Base-by-base conservation (phyloP, 2,797 vertebrate species). In the Gallirallus australis region DNA sequence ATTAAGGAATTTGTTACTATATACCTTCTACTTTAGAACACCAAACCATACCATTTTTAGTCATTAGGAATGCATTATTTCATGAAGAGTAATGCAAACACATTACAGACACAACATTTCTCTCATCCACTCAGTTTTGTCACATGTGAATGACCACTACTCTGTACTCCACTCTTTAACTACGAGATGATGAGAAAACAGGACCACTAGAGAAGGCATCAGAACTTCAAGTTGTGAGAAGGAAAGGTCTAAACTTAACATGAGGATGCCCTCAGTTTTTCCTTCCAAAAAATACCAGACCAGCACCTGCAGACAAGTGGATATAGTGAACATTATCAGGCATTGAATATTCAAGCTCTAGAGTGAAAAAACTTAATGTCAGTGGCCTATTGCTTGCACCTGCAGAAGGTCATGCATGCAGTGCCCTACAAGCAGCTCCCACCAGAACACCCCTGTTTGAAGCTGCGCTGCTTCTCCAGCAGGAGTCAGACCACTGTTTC, bases 361-460 rank as follows among this genome's bases (percentile, higher is more conserved):
- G 56, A 59, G 56, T 35, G 7, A 42, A 85, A 65, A 75, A 56
- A 33, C 10, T 6, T 31, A 9, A 15, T 61, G 83, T 72, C 63
- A 57, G 42, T 82, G 69, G 15, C 69, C 28, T 31, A 12, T 47
- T 31, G 53, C 47, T 48, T 57, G 28, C 5, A 3, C 37, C 39
- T 57, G 15, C 45, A 68, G 47, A 21, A 73, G 40, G 64, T 25
- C 11, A n/a, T 1, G 2, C 33, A 31, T 9, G 27, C 0, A 2
- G 73, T 54, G 70, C 75, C 39, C 37, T 5, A 40, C 15, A 25
- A 56, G n/a, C 40, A 82, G 24, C 39, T 69, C 64, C 30, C 39
- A 78, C 18, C 37, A 93, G n/a, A 76, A 70, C 7, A 65, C 3
- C 24, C 30, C 37, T 72, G 75, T 80, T 10, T 1, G 4, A 89